Evolutionary conservation across 2,113 vertebrate genomes (phyloP), one percentile per base, ranked within the genome.

Genomic region (Cercocebus atys): DNA sequence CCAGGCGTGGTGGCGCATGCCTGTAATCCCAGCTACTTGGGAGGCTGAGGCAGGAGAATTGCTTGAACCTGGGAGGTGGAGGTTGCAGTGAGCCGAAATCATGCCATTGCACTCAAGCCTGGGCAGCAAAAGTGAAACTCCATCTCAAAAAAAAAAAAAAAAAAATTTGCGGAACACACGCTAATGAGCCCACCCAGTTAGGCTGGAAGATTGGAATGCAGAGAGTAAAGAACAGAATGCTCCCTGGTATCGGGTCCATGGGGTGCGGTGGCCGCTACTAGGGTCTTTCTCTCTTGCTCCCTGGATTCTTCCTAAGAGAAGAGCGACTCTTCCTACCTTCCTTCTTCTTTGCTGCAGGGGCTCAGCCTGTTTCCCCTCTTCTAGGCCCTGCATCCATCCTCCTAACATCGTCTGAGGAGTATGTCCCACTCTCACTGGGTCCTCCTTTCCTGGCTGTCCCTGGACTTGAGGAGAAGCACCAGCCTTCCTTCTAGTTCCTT

Each of bases 251-350:
- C 8, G 0, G 18, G 30, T 8, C 27, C 25, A 5, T 27, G 68
- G 45, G 47, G 6, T 25, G 12, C 17, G 11, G 38, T 43, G 30
- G 50, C n/a, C 0, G 0, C 27, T 55, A 12, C 18, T 4, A 50
- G 23, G 76, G 4, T 38, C n/a, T 73, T 9, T 43, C 47, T 64
- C 55, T 88, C n/a, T 59, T 82, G 57, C 17, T 91, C 72, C n/a
- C 52, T 27, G 2, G 16, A 45, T 32, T 73, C 43, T 35, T 92
- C 47, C 61, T 38, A 38, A 57, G 72, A 72, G 45, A 2, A 75
- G 3, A 2, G 9, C 30, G 8, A 9, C 61, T n/a, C 38, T 55
- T 23, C 8, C 32, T 40, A 3, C 8, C 47, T n/a, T 47, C 66
- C 66, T 43, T 52, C n/a, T 45, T 57, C 82, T 40, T 50, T 5